Base-by-base conservation (phyloP, 2,888 invertebrate genomes). In the Elmis aenea region DNA sequence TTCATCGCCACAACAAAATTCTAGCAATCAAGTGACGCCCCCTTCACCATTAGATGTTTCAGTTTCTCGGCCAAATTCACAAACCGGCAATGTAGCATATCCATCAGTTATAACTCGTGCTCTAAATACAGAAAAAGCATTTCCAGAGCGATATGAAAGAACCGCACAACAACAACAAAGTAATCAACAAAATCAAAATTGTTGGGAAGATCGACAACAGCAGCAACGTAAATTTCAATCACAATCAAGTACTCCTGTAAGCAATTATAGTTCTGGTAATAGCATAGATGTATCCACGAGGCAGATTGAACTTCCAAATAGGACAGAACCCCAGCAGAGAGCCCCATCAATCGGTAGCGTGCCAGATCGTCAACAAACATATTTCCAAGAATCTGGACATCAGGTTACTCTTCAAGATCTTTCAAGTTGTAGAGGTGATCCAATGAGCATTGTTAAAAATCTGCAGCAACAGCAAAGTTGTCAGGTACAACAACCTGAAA, bases 51-150 rank as follows among this genome's bases (percentile, higher is more conserved):
- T 84, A 49, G 83, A 84, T 55, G 83, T 79, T 8, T 77, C 83
- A 1, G 74, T 82, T 6, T 72, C 82, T 2, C 68, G 83, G 42
- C 76, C 82, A 3, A 75, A 78, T 22, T 69, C 74, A 0, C 73
- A 73, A 52, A 25, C 70, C 46, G 72, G 69, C 57, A 65, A 61
- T 43, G 83, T 86, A 42, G 86, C 80, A 36, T 88, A 89, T 64
- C 83, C 88, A 30, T 87, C 87, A 48, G 88, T 89, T 42, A 89
- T 89, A 56, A 85, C 85, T 22, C 73, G 85, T 55, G 80, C 85
- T 51, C 63, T 82, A 55, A 81, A 79, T 45, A 69, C 76, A 34
- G 76, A 79, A 49, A 81, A 81, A 64, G 73, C 60, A 45, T 64
- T 59, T 42, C 47, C 67, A 51, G 76, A 77, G 52, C 65, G 76